These are phyloP conservation scores for Oxyura jamaicensis DNA, from an alignment of 2,113 vertebrate species.

Conservation along the genomic window DNA sequence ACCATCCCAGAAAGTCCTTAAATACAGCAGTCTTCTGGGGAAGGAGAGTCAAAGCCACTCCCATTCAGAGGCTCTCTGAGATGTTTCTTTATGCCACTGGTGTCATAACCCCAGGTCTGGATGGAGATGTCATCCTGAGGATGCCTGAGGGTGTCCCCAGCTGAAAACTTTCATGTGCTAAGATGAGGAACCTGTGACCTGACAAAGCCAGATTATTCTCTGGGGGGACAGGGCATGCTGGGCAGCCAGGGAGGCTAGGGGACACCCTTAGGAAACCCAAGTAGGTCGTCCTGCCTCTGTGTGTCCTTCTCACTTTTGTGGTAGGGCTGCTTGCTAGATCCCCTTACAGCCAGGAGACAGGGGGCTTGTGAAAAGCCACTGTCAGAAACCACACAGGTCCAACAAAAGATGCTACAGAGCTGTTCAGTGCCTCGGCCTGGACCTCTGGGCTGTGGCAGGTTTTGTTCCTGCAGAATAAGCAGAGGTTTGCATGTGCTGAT, in stretches of 20 bases:
- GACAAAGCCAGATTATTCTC: background rate
- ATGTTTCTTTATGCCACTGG: background rate
- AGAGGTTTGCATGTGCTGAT: background rate
- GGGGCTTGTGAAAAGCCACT: background rate
- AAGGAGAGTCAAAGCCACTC: background rate
- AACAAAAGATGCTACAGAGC: background rate
- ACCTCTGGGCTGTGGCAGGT: background rate
- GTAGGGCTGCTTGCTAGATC: background rate
- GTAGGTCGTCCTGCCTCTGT: accelerated
- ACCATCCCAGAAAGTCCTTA: background rate
- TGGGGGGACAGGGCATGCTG: background rate
- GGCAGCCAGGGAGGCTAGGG: background rate
- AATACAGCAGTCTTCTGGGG: background rate
- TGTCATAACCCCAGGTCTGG: background rate
- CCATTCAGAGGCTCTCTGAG: background rate
- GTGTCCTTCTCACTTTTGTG: background rate
- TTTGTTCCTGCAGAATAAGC: background rate
- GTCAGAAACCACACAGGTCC: background rate
- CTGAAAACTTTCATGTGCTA: background rate
- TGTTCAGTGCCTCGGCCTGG: background rate
- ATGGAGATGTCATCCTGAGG: background rate
- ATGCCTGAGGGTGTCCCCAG: background rate
- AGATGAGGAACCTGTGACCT: background rate
- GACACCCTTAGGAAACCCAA: background rate
- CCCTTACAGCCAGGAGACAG: background rate